phyloP scores from a whole-genome alignment of 30 jellyfish, hydroid and myxozoan species.

The Aurelia aurita complex sp. Pacific region DNA sequence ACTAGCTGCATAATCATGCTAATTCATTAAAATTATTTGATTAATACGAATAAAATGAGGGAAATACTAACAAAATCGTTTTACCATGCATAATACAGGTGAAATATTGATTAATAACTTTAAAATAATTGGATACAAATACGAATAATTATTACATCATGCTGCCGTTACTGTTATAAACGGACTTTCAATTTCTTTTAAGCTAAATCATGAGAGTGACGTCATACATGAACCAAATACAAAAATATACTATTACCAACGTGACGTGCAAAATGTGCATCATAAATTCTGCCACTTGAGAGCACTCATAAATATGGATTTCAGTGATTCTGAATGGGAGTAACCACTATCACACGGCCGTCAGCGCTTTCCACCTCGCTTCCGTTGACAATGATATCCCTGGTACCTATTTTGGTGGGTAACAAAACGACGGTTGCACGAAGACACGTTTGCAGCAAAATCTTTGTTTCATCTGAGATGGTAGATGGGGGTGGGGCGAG shows the following conservation, averaged over 20 bases:
- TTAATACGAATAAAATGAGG: background rate
- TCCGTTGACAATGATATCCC: too few relatives aligned
- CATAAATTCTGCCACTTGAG: background rate
- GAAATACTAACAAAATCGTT: background rate
- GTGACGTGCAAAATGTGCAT: constrained; percentile 6
- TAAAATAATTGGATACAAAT: background rate
- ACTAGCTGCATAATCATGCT: constrained; percentile 13
- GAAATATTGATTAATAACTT: background rate
- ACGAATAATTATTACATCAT: too few relatives aligned
- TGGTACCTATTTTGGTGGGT: too few relatives aligned
- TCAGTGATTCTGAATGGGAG: too few relatives aligned
- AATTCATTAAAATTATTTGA: constrained; percentile 1
- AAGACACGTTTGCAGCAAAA: too few relatives aligned
- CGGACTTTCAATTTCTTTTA: background rate
- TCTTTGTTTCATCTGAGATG: too few relatives aligned
- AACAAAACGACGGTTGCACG: too few relatives aligned
- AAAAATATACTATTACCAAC: background rate
- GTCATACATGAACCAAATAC: background rate
- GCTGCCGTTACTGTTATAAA: too few relatives aligned
- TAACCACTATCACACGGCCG: too few relatives aligned
- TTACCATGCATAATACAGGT: background rate
- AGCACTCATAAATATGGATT: too few relatives aligned
- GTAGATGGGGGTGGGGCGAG: too few relatives aligned
- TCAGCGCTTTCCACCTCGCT: too few relatives aligned
- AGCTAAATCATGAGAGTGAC: constrained; percentile 5